A percentile compares a stretch with the other conserved stretches of the same genome.
phyloP scores from a whole-genome alignment of 2,888 invertebrate species.

The Caradrina clavipalpis region DNA sequence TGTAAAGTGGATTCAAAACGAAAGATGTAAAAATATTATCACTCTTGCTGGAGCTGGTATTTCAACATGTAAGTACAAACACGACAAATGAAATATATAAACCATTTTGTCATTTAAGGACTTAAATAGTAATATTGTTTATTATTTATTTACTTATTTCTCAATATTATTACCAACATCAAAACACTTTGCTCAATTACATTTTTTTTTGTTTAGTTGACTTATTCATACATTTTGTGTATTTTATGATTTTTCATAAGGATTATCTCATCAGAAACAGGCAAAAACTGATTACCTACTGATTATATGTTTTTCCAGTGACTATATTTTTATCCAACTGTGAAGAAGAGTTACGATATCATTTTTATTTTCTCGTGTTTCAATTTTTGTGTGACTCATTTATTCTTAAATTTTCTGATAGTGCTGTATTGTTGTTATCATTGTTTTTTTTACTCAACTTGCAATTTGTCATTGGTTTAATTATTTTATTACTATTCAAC shows the following conservation, averaged over 20 bases:
- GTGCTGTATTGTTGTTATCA: no score
- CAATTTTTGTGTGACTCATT: no score
- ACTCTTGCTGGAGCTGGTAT: constrained; percentile 99
- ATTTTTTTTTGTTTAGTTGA: background rate
- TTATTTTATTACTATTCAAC: no score
- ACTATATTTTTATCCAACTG: background rate
- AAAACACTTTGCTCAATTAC: background rate
- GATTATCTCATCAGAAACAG: background rate
- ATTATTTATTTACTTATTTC: constrained; percentile 21
- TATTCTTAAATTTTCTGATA: no score
- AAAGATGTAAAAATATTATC: constrained; percentile 95
- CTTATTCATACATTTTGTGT: background rate
- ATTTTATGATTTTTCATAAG: background rate
- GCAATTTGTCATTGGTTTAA: no score
- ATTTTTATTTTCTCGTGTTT: no score
- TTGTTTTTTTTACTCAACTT: no score
- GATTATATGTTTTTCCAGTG: background rate
- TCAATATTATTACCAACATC: constrained; percentile 3
- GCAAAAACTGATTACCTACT: background rate
- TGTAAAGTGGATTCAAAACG: constrained; percentile 94
- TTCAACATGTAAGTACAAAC: constrained; percentile 95
- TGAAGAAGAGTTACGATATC: no score
- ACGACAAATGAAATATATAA: background rate
- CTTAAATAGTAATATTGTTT: constrained; percentile 24
- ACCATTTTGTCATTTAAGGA: background rate